Evolutionary conservation across 2,888 invertebrate species (phyloP).

Genomic region (Drosophila niveifrons): DNA sequence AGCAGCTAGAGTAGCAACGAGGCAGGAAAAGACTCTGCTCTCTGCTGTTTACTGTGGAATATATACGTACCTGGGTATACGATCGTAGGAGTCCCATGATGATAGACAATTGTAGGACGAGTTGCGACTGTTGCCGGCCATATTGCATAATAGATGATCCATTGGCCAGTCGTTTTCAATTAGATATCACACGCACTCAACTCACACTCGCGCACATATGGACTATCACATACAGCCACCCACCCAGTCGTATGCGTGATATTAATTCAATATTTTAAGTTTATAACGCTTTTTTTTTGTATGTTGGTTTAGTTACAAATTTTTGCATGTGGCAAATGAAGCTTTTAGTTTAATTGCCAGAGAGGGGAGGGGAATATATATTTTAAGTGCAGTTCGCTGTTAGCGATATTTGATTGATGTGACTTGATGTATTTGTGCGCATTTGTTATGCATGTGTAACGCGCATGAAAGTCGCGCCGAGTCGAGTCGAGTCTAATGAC

Average conservation of each 20-base stretch:
- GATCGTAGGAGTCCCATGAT: slow-evolving; percentile 96
- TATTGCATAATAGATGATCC: slow-evolving; percentile 86
- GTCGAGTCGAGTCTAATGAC: slow-evolving; percentile 9
- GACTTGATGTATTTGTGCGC: background rate
- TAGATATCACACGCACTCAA: slow-evolving; percentile 48
- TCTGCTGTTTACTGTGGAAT: background rate
- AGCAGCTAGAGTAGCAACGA: background rate
- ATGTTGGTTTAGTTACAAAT: slow-evolving; percentile 1
- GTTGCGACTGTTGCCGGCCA: slow-evolving; percentile 90
- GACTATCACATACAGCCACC: slow-evolving; percentile 4
- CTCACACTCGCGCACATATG: slow-evolving; percentile 6
- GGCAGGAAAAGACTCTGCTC: too few relatives aligned
- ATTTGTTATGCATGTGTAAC: slow-evolving; percentile 21
- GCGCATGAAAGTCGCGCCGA: too few relatives aligned
- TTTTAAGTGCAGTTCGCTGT: slow-evolving; percentile 35
- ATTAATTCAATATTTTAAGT: slow-evolving; percentile 19
- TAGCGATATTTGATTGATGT: slow-evolving; percentile 38
- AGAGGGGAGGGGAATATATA: background rate
- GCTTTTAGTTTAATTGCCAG: slow-evolving; percentile 54
- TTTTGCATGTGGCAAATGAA: slow-evolving; percentile 7
- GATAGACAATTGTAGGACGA: slow-evolving; percentile 95
- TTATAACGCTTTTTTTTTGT: slow-evolving; percentile 26
- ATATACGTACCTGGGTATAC: slow-evolving; percentile 91
- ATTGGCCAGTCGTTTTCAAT: slow-evolving; percentile 77
- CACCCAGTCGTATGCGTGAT: slow-evolving; percentile 16